Evolutionary conservation across 1,140 invertebrate species (phyloP).

Genomic region (Oryzaephilus surinamensis): DNA sequence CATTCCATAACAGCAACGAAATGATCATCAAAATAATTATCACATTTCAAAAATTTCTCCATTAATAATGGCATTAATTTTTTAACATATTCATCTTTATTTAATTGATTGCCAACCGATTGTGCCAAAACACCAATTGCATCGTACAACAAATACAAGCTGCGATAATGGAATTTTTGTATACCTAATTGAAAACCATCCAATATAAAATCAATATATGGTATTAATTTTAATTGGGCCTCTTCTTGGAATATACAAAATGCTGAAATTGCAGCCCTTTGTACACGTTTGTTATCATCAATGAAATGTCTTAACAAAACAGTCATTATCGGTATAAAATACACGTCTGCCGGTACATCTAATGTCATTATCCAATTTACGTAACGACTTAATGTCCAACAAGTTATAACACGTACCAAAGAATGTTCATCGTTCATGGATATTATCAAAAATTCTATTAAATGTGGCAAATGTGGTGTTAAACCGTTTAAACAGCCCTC

Average conservation of each 20-base stretch:
- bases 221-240: slow-evolving; percentile 93
- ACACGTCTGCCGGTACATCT: slow-evolving; percentile 81
- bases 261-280: slow-evolving; percentile 97
- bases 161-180: slow-evolving; percentile 91
- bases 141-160: slow-evolving; percentile 95
- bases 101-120: slow-evolving; percentile 92
- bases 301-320: slow-evolving; percentile 92
- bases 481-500: slow-evolving; percentile 97
- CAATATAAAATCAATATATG: slow-evolving; percentile 91
- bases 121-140: slow-evolving; percentile 96
- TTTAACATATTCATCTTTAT: slow-evolving; percentile 91
- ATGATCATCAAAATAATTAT: slow-evolving; percentile 85
- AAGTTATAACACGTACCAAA: slow-evolving; percentile 93
- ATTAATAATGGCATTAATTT: slow-evolving; percentile 97
- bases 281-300: slow-evolving; percentile 95
- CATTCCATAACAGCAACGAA: slow-evolving; percentile 95
- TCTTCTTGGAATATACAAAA: slow-evolving; percentile 99
- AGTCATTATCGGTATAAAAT: slow-evolving; percentile 89
- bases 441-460: slow-evolving; percentile 89
- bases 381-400: slow-evolving; percentile 96
- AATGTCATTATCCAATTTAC: slow-evolving; percentile 86
- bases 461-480: slow-evolving; percentile 85
- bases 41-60: slow-evolving; percentile 92
- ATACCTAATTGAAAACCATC: slow-evolving; percentile 95
- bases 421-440: slow-evolving; percentile 92